A percentile compares a stretch with the other conserved stretches of the same genome.
Evolutionary conservation across 2,113 vertebrate species (phyloP).

Genomic region (Epinephelus lanceolatus): DNA sequence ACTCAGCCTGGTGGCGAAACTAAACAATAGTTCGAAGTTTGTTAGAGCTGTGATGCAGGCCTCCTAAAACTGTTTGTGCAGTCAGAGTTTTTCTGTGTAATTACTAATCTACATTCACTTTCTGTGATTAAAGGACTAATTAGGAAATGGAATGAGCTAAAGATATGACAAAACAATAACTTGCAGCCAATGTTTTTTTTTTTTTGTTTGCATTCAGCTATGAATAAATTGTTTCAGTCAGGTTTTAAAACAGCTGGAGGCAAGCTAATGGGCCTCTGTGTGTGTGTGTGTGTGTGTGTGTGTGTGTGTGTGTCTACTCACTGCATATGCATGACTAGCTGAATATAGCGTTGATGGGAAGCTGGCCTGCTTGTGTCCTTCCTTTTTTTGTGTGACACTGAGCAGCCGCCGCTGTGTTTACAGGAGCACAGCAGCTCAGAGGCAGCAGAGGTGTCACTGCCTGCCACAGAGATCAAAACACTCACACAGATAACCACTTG

Average conservation of each 20-base stretch:
- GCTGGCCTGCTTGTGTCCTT: conserved; percentile 5
- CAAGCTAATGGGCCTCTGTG: not conserved
- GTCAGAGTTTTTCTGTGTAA: not conserved
- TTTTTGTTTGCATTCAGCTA: conserved; percentile 16
- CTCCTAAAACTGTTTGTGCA: not conserved
- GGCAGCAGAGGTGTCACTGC: conserved; percentile 53
- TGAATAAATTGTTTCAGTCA: conserved; percentile 41
- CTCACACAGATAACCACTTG: conserved; percentile 15
- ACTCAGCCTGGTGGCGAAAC: conserved; percentile 30
- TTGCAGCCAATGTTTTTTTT: not conserved
- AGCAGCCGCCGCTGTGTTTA: conserved; percentile 49
- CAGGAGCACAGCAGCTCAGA: conserved; percentile 36
- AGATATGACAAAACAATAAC: conserved; percentile 29
- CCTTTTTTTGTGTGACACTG: conserved; percentile 27
- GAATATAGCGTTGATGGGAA: conserved; percentile 2
- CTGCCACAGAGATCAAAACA: conserved; percentile 32
- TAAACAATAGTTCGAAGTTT: conserved; percentile 36
- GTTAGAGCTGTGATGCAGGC: not conserved
- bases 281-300: conserved; percentile 10
- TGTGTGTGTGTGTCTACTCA: not conserved
- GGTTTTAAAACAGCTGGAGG: conserved; percentile 28
- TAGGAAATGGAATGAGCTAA: conserved; percentile 16
- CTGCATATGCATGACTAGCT: conserved; percentile 15
- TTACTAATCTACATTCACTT: conserved; percentile 12
- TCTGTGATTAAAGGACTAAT: conserved; percentile 39